These are phyloP conservation scores for Lerema accius DNA, from an alignment of 1,140 invertebrate species.

Conservation along the genomic window DNA sequence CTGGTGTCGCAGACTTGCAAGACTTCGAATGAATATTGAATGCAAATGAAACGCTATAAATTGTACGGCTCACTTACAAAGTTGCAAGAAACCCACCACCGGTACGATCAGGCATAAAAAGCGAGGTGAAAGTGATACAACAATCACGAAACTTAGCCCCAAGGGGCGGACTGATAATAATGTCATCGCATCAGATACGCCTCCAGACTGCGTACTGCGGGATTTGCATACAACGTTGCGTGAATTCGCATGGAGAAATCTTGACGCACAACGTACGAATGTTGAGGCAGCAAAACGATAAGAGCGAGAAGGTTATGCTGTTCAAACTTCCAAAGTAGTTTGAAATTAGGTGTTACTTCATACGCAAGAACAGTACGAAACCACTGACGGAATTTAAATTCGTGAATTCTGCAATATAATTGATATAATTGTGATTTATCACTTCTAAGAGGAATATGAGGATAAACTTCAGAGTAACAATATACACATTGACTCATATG, in stretches of 20 bases:
- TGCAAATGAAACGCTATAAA: constrained; percentile 3
- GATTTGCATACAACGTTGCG: constrained; percentile 62
- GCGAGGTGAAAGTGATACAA: constrained; percentile 48
- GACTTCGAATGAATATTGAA: constrained; percentile 9
- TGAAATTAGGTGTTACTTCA: not conserved
- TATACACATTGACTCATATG: too few relatives aligned
- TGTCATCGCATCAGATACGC: constrained; percentile 51
- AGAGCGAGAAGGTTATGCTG: constrained; percentile 1
- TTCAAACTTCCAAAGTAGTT: constrained; percentile 16
- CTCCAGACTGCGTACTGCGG: constrained; percentile 40
- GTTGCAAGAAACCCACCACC: constrained; percentile 4
- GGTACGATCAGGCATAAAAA: constrained; percentile 16
- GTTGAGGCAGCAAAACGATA: constrained; percentile 39
- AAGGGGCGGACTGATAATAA: constrained; percentile 56
- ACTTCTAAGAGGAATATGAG: too few relatives aligned
- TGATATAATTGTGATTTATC: too few relatives aligned
- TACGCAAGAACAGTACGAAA: not conserved
- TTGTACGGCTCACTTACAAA: constrained; percentile 1
- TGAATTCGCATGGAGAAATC: constrained; percentile 58
- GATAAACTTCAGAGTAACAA: too few relatives aligned
- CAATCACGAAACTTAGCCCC: constrained; percentile 46
- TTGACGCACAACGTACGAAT: constrained; percentile 38
- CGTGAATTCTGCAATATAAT: too few relatives aligned
- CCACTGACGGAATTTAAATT: too few relatives aligned
- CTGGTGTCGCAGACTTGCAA: not conserved